phyloP scores from a whole-genome alignment of 1,140 invertebrate genomes.

The Bombus terrestris region DNA sequence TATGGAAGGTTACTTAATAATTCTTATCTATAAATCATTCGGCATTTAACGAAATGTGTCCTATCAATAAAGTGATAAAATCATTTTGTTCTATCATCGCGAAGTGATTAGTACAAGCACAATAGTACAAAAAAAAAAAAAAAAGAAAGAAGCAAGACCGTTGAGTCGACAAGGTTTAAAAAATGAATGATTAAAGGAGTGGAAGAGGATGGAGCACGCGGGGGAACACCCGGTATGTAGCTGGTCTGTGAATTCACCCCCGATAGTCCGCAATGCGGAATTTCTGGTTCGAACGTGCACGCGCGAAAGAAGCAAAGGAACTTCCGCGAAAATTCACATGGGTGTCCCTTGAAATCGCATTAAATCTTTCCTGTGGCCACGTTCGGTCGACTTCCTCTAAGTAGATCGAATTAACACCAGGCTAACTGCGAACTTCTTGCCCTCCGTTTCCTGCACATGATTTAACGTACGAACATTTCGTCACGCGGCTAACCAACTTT shows the following conservation, averaged over 20 bases:
- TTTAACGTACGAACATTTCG: background rate
- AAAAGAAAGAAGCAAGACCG: background rate
- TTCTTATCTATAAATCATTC: background rate
- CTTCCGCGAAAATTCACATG: slow-evolving; percentile 46
- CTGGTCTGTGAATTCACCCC: slow-evolving; percentile 77
- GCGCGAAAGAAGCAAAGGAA: slow-evolving; percentile 71
- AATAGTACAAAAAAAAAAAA: background rate
- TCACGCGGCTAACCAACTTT: slow-evolving; percentile 22
- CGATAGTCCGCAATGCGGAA: slow-evolving; percentile 81
- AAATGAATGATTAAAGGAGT: slow-evolving; percentile 72
- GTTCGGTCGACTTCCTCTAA: background rate
- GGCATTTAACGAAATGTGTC: too few species aligned
- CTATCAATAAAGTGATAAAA: background rate
- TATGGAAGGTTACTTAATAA: background rate
- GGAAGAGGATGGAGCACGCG: slow-evolving; percentile 23
- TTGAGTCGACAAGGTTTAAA: slow-evolving; percentile 65
- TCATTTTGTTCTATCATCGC: background rate
- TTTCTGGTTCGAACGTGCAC: slow-evolving; percentile 74
- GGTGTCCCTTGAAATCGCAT: slow-evolving; percentile 37
- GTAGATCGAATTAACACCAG: slow-evolving; percentile 5
- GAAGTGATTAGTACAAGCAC: background rate
- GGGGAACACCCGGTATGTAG: slow-evolving; percentile 71
- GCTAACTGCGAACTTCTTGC: background rate
- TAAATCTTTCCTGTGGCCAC: slow-evolving; percentile 40
- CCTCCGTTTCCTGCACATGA: background rate